phyloP scores from a whole-genome alignment of 2,113 vertebrate species.

The western clawed frog (Xenopus tropicalis) region DNA sequence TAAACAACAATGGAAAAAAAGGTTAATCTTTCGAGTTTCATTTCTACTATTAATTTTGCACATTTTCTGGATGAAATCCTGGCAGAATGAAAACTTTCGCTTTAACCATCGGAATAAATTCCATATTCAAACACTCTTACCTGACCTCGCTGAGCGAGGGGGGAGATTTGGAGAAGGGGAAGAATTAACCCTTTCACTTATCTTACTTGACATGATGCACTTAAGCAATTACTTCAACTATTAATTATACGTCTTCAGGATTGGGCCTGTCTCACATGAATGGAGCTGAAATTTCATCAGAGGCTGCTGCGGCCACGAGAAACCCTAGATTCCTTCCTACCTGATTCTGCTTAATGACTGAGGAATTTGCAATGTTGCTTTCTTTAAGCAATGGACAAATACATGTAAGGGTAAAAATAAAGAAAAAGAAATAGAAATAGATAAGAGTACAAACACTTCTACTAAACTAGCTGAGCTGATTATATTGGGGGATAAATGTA shows the following conservation, averaged over 20 bases:
- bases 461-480: too few relatives aligned
- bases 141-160: not conserved
- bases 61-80: conserved; percentile 29
- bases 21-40: conserved; percentile 34
- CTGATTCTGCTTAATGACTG: not conserved
- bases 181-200: conserved; percentile 7
- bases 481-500: too few relatives aligned
- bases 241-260: not conserved
- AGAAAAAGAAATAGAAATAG: too few relatives aligned
- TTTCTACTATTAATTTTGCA: conserved; percentile 33
- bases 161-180: not conserved
- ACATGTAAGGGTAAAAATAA: too few relatives aligned
- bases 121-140: conserved; percentile 11
- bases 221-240: not conserved
- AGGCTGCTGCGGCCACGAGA: not conserved
- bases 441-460: too few relatives aligned
- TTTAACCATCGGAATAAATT: conserved; percentile 16
- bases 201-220: conserved; percentile 5
- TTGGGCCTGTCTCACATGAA: not conserved
- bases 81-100: conserved; percentile 29
- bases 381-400: too few relatives aligned
- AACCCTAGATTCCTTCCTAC: not conserved
- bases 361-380: not conserved
- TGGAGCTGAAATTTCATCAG: conserved; percentile 1
- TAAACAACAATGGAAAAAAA: conserved; percentile 36